Conservation (phyloP, 2,113 vertebrate genomes). For the Halcyon malimbica region DNA sequence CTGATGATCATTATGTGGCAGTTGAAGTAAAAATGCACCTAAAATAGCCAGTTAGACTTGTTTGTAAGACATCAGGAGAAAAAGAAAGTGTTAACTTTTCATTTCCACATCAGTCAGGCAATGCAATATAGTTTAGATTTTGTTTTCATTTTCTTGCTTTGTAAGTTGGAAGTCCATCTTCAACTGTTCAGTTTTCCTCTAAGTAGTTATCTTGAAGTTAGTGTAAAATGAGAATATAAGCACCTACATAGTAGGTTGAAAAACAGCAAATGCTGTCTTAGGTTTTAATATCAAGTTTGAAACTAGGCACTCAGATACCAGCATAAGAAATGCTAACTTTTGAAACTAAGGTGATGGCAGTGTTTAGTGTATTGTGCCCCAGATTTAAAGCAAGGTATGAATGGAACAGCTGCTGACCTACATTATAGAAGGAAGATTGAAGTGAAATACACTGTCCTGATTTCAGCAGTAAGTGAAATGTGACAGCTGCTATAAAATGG, state of each 20-base stretch:
- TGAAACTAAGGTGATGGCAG: not conserved
- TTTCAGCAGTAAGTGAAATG: not conserved
- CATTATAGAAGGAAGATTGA: not conserved
- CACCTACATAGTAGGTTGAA: not conserved
- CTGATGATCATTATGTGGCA: not conserved
- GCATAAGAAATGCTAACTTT: not conserved
- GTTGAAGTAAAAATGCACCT: not conserved
- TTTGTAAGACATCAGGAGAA: not conserved
- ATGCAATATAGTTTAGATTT: not conserved
- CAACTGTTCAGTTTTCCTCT: not conserved
- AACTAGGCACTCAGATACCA: not conserved
- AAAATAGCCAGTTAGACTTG: not conserved
- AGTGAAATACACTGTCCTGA: not conserved
- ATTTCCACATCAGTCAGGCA: not conserved
- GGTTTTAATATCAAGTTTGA: not conserved
- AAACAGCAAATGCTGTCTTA: not conserved
- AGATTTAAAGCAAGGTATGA: not conserved
- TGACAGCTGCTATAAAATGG: not conserved
- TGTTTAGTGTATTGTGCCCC: not conserved
- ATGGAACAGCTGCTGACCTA: not conserved
- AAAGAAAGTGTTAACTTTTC: not conserved
- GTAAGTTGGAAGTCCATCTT: not conserved
- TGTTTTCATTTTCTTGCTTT: not conserved
- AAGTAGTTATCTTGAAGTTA: not conserved
- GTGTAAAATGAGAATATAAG: not conserved